Conservation (phyloP, 2,113 vertebrate species). For the Naja naja region DNA sequence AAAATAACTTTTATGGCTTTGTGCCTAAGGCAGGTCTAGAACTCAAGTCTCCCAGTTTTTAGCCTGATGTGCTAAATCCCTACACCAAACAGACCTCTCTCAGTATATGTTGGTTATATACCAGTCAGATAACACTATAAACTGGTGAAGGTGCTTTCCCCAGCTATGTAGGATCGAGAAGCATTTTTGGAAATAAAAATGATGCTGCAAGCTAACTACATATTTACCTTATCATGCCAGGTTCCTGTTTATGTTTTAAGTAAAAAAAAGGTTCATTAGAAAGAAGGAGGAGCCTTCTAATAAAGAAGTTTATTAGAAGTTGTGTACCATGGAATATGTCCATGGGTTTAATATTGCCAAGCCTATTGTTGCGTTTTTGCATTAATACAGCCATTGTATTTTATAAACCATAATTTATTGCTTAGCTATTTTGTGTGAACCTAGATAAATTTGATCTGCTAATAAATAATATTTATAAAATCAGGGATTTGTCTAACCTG, state of each 20-base stretch:
- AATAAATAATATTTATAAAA: background rate
- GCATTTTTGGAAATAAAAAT: background rate
- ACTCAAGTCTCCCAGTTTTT: background rate
- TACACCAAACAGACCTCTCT: background rate
- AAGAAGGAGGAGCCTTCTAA: background rate
- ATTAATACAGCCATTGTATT: background rate
- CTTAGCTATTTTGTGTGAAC: background rate
- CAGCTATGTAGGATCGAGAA: background rate
- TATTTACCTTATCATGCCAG: background rate
- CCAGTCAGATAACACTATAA: background rate
- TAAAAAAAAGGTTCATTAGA: background rate
- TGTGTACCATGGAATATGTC: background rate
- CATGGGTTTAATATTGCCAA: background rate
- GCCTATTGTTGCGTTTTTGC: background rate
- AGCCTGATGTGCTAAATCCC: background rate
- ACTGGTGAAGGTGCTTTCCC: background rate
- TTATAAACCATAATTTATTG: background rate
- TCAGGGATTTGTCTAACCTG: background rate
- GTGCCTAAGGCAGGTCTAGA: background rate
- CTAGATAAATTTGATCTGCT: background rate
- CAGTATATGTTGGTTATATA: background rate
- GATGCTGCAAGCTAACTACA: background rate
- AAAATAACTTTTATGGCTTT: background rate
- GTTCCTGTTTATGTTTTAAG: background rate
- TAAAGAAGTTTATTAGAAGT: background rate